phyloP scores from a whole-genome alignment of 2,113 vertebrate species.

The human region DNA sequence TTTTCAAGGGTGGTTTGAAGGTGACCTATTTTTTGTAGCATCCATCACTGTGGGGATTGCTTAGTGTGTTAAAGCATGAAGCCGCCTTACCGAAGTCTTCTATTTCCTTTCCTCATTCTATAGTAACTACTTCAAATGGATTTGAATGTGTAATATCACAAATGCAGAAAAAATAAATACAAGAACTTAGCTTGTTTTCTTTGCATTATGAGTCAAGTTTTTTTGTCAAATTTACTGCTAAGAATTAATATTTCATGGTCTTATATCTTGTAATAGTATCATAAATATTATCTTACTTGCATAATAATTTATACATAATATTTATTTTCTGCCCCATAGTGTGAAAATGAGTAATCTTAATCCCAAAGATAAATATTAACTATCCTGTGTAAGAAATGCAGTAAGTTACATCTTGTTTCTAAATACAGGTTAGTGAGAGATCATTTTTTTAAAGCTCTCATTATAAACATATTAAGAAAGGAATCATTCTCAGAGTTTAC shows the following conservation, averaged over 20 bases:
- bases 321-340: not conserved
- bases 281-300: constrained; percentile 48
- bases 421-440: constrained; percentile 28
- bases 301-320: constrained; percentile 19
- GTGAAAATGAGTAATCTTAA: not conserved
- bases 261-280: not conserved
- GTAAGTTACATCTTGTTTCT: not conserved
- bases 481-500: not conserved
- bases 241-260: not conserved
- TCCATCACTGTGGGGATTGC: constrained; percentile 20
- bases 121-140: constrained; percentile 10
- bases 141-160: constrained; percentile 50
- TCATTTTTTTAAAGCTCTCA: not conserved
- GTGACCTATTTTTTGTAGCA: constrained; percentile 67
- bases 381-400: not conserved
- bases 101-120: constrained; percentile 44
- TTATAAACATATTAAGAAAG: constrained; percentile 55
- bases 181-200: constrained; percentile 19
- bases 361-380: not conserved
- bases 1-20: constrained; percentile 60
- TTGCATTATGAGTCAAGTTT: constrained; percentile 10
- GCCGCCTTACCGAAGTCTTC: not conserved
- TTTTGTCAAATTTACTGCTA: constrained; percentile 28
- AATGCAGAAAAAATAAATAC: not conserved
- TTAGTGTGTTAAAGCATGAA: constrained; percentile 57